Conservation (phyloP, 1,140 invertebrate genomes). For the Samia ricini region DNA sequence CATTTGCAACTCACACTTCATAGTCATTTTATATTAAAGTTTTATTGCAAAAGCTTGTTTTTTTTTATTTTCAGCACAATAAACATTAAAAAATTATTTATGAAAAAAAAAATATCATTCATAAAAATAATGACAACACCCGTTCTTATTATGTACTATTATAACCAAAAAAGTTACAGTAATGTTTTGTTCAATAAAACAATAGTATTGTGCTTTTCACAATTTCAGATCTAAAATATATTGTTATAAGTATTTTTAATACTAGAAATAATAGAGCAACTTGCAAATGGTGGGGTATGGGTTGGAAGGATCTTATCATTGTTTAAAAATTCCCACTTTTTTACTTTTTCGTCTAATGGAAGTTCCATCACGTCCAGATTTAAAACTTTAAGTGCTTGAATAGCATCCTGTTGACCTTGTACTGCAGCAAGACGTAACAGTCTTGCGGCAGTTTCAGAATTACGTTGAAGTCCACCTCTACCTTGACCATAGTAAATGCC, state of each 20-base stretch:
- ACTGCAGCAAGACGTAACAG: conserved; percentile 78
- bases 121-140: too few species aligned
- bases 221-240: not conserved
- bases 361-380: conserved; percentile 30
- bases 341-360: conserved; percentile 17
- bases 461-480: conserved; percentile 73
- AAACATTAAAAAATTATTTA: too few species aligned
- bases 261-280: not conserved
- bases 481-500: conserved; percentile 82
- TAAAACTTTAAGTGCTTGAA: conserved; percentile 68
- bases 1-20: too few species aligned
- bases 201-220: not conserved
- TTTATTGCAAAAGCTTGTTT: too few species aligned
- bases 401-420: conserved; percentile 79
- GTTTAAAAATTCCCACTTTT: conserved; percentile 33
- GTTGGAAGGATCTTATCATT: conserved; percentile 43
- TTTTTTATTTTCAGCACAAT: too few species aligned
- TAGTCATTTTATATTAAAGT: too few species aligned
- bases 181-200: too few species aligned
- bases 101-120: too few species aligned
- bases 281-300: conserved; percentile 50
- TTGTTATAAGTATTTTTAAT: not conserved
- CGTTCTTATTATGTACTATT: too few species aligned
- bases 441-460: conserved; percentile 68
- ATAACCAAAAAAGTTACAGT: too few species aligned